phyloP scores from a whole-genome alignment of 2,888 invertebrate species.

The Cheilosia grossa region DNA sequence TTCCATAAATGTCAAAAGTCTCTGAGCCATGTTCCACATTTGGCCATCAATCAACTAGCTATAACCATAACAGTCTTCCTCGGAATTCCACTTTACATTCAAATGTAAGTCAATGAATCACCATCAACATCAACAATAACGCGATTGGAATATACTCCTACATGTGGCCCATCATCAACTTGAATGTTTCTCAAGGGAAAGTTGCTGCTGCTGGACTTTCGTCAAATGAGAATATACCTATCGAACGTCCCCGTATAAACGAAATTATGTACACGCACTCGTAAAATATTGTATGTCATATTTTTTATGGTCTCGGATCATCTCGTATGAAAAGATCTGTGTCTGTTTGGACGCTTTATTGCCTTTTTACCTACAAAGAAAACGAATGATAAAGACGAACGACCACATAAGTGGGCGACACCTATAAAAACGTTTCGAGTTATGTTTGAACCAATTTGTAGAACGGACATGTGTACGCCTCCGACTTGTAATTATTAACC shows the following conservation, averaged over 20 bases:
- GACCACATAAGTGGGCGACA: slow-evolving; percentile 61
- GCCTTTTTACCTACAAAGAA: slow-evolving; percentile 33
- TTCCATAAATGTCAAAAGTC: slow-evolving; percentile 34
- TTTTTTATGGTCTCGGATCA: slow-evolving; percentile 29
- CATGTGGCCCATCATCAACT: slow-evolving; percentile 44
- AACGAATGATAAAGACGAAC: slow-evolving; percentile 37
- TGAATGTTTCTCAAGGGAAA: slow-evolving; percentile 52
- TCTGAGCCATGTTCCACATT: slow-evolving; percentile 19
- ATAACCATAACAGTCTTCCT: background rate
- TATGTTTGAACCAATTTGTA: slow-evolving; percentile 57
- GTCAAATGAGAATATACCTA: slow-evolving; percentile 27
- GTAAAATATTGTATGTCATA: slow-evolving; percentile 57
- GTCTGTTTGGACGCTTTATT: slow-evolving; percentile 43
- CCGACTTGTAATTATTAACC: slow-evolving; percentile 63
- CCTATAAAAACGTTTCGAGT: slow-evolving; percentile 52
- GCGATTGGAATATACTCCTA: slow-evolving; percentile 24
- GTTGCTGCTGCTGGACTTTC: slow-evolving; percentile 45
- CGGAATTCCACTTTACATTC: slow-evolving; percentile 46
- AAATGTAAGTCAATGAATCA: slow-evolving; percentile 59
- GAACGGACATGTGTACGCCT: slow-evolving; percentile 36
- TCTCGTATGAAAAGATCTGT: slow-evolving; percentile 36
- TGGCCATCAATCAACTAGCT: slow-evolving; percentile 48
- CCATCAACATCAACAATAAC: slow-evolving; percentile 39
- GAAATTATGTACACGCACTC: slow-evolving; percentile 21
- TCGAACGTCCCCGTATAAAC: slow-evolving; percentile 1